A percentile compares a stretch with the other conserved stretches of the same genome.
phyloP scores from a whole-genome alignment of 2,797 vertebrate genomes.

The Limnodromus scolopaceus region DNA sequence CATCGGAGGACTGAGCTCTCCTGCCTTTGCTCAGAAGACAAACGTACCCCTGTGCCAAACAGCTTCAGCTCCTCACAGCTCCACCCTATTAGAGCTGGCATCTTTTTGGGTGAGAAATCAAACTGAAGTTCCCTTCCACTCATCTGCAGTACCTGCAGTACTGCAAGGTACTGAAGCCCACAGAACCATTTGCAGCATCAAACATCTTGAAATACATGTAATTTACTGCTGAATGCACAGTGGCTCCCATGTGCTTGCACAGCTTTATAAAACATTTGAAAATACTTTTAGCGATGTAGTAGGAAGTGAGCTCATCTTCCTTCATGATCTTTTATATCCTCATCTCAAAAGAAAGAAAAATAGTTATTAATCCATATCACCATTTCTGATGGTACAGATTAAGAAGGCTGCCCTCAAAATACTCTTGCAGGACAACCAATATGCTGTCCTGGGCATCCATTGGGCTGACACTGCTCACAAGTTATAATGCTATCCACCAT shows the following conservation, averaged over 20 bases:
- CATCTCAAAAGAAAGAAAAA: neutral
- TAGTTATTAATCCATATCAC: neutral
- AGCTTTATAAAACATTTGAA: neutral
- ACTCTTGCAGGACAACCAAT: neutral
- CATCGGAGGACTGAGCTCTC: neutral
- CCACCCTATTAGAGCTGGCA: neutral
- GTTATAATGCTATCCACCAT: neutral
- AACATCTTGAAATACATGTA: neutral
- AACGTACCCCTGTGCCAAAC: rapidly evolving
- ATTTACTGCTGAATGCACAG: neutral
- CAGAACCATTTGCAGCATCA: neutral
- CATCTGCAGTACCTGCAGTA: no score
- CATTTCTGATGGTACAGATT: neutral
- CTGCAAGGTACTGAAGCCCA: neutral
- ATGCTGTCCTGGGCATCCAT: neutral
- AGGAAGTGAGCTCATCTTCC: neutral
- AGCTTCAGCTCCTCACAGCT: neutral
- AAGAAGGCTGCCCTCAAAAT: neutral
- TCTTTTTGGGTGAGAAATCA: neutral
- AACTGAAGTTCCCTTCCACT: neutral
- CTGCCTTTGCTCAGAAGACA: rapidly evolving
- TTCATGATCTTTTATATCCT: neutral
- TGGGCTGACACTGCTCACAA: neutral
- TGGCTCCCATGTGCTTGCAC: neutral
- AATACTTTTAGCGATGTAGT: neutral